phyloP scores from a whole-genome alignment of 2,113 vertebrate species.

The Oceanodroma tethys region DNA sequence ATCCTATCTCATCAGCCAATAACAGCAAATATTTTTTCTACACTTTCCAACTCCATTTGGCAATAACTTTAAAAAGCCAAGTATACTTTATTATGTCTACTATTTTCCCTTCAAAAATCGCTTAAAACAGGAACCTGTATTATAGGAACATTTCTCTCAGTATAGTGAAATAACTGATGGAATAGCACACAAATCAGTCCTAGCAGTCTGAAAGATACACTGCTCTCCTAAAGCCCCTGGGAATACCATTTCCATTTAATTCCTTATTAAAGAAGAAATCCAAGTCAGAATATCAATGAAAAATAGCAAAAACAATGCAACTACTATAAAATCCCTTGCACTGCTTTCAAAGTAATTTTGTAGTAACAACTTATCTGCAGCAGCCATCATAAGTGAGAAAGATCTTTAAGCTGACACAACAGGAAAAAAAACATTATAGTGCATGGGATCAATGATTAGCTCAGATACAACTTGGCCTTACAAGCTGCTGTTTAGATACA shows the following conservation, averaged over 20 bases:
- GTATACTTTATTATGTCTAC: not conserved
- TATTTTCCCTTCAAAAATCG: not conserved
- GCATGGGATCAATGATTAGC: not conserved
- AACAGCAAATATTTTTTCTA: not conserved
- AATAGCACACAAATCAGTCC: not conserved
- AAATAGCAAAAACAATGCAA: not conserved
- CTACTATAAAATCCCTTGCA: not conserved
- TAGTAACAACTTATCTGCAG: not conserved
- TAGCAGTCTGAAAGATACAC: not conserved
- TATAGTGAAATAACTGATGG: not conserved
- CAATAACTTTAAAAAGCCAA: not conserved
- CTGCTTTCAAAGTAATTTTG: not conserved
- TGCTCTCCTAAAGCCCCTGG: not conserved
- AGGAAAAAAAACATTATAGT: not conserved
- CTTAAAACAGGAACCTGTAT: not conserved
- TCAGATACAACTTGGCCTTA: not conserved
- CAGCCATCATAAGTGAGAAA: not conserved
- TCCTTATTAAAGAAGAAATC: not conserved
- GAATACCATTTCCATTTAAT: not conserved
- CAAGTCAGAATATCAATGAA: not conserved
- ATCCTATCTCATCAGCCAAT: not conserved
- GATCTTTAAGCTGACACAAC: not conserved
- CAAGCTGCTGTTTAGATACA: not conserved
- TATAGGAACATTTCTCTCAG: not conserved
- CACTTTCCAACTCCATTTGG: not conserved